phyloP scores from a whole-genome alignment of 2,113 vertebrate species.

The Saccopteryx leptura region DNA sequence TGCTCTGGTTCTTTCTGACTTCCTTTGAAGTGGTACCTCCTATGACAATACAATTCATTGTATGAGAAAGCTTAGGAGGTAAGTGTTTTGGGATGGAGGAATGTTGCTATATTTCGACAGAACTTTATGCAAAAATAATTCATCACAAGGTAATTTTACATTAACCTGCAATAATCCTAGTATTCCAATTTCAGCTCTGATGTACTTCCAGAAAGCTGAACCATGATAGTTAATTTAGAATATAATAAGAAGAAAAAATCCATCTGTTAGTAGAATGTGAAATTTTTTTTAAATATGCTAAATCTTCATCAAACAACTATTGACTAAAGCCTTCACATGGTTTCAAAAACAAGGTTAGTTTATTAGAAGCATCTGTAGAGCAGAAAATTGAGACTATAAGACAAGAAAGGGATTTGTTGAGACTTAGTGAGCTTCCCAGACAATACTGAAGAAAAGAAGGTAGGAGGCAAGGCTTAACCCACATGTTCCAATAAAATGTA shows the following conservation, averaged over 20 bases:
- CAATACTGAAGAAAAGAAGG: not conserved
- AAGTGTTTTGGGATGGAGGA: not conserved
- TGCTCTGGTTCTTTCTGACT: not conserved
- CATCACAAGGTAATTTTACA: conserved; percentile 28
- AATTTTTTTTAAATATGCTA: not conserved
- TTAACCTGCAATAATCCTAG: not conserved
- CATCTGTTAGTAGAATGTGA: not conserved
- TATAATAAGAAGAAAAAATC: not conserved
- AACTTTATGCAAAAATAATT: conserved; percentile 4
- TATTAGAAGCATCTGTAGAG: not conserved
- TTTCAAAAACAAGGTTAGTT: conserved; percentile 27
- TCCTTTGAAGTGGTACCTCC: not conserved
- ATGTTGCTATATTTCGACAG: not conserved
- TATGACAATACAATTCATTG: not conserved
- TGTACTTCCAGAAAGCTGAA: conserved; percentile 48
- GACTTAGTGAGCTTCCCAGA: not conserved
- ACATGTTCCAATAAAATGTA: not conserved
- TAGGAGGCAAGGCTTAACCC: not conserved
- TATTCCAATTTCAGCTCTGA: not conserved
- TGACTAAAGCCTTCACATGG: not conserved
- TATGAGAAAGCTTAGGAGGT: not conserved
- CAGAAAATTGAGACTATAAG: not conserved
- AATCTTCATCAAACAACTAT: not conserved
- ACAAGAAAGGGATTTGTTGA: not conserved
- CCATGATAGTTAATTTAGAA: conserved; percentile 43